phyloP scores from a whole-genome alignment of 1,140 invertebrate species.

The Lineus longissimus region DNA sequence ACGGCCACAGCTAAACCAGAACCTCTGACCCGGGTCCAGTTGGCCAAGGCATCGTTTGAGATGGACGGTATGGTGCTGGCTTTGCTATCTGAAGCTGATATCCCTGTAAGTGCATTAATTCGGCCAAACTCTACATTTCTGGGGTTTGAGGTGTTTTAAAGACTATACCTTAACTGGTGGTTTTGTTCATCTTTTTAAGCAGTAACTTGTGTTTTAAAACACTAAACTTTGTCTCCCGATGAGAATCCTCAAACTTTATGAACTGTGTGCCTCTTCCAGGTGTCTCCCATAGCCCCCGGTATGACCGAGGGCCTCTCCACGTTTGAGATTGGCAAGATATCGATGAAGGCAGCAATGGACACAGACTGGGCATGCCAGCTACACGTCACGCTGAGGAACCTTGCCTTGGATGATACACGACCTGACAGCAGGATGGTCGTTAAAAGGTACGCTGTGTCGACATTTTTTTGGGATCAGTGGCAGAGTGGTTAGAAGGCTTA shows the following conservation, averaged over 20 bases:
- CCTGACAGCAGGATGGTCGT: conserved; percentile 62
- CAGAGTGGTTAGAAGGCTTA: too few relatives aligned
- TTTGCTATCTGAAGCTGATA: conserved; percentile 7
- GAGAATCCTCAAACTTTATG: too few relatives aligned
- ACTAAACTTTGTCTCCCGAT: too few relatives aligned
- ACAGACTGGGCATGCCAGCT: conserved; percentile 69
- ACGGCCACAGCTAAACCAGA: not conserved
- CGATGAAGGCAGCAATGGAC: conserved; percentile 61
- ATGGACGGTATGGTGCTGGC: conserved; percentile 60
- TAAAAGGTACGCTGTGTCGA: conserved; percentile 64
- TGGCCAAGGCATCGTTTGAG: not conserved
- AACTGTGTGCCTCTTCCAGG: too few relatives aligned
- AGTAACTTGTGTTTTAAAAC: too few relatives aligned
- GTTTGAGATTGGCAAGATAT: conserved; percentile 68
- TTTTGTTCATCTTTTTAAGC: too few relatives aligned
- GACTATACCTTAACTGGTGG: too few relatives aligned
- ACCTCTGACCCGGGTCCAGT: not conserved
- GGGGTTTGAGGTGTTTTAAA: too few relatives aligned
- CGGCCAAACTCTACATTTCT: too few relatives aligned
- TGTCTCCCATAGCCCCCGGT: not conserved
- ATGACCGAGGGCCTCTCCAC: conserved; percentile 59
- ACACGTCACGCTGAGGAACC: conserved; percentile 67
- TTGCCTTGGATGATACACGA: conserved; percentile 69
- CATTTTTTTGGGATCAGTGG: too few relatives aligned
- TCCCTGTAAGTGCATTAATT: too few relatives aligned